Conservation (phyloP, 2,113 vertebrate species). For the Azemiops feae region DNA sequence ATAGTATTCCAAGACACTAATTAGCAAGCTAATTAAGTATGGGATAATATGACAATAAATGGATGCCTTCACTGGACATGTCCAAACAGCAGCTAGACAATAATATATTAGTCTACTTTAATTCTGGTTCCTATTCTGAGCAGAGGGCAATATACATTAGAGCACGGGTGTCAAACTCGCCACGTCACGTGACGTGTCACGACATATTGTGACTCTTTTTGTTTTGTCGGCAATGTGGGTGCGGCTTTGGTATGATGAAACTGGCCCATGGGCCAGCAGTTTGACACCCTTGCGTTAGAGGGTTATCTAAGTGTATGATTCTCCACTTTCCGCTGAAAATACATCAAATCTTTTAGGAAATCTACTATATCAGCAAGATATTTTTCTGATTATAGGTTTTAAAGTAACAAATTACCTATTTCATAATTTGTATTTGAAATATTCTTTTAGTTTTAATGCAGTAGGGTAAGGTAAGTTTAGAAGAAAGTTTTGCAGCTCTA, state of each 20-base stretch:
- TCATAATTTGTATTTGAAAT: neutral
- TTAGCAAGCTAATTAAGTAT: neutral
- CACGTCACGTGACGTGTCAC: too few species aligned
- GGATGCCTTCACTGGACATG: neutral
- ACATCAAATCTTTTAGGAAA: neutral
- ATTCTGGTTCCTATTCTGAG: neutral
- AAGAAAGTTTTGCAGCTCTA: neutral
- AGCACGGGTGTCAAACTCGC: too few species aligned
- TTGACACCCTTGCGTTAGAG: neutral
- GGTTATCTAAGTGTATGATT: neutral
- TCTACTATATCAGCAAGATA: neutral
- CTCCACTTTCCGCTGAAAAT: neutral
- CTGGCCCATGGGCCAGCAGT: too few species aligned
- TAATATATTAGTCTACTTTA: neutral
- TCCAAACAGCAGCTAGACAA: neutral
- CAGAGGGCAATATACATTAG: neutral
- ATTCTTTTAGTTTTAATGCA: neutral
- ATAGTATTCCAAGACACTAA: neutral
- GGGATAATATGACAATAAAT: neutral
- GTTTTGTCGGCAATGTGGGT: too few species aligned
- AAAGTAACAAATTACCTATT: neutral
- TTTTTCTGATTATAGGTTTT: neutral
- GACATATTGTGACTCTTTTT: too few species aligned
- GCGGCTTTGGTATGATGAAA: too few species aligned
- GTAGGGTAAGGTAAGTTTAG: neutral